These are phyloP conservation scores for Monarcha castaneiventris DNA, from an alignment of 2,113 vertebrate genomes.

Conservation along the genomic window DNA sequence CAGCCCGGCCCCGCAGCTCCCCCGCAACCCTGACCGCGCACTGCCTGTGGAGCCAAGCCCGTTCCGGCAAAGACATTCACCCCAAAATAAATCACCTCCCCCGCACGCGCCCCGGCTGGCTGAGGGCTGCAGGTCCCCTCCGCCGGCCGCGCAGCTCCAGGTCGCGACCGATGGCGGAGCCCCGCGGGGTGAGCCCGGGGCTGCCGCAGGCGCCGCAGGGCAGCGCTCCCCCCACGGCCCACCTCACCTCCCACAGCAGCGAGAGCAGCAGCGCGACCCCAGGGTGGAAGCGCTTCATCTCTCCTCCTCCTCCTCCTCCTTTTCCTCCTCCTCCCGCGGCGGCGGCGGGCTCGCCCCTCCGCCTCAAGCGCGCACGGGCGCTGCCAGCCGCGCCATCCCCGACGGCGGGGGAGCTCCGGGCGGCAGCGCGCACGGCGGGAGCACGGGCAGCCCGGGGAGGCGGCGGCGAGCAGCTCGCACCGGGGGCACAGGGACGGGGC, in stretches of 20 bases:
- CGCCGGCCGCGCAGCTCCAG: neutral
- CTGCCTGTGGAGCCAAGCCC: neutral
- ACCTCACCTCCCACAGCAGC: slow-evolving; percentile 58
- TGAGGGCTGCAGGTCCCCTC: neutral
- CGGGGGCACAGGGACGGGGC: neutral
- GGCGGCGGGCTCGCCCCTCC: neutral
- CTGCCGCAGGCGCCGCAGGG: neutral
- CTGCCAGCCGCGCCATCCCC: slow-evolving; percentile 1
- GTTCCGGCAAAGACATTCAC: neutral
- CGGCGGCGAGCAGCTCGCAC: neutral
- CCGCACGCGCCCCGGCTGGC: too few species aligned
- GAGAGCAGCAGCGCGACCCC: slow-evolving; percentile 34
- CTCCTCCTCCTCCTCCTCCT: neutral
- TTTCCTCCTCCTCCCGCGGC: neutral
- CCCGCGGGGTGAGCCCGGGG: neutral
- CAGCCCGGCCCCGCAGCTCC: neutral
- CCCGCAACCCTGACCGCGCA: neutral
- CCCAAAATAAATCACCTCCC: neutral
- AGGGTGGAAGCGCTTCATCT: slow-evolving; percentile 33
- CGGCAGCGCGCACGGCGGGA: neutral
- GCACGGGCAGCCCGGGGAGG: neutral
- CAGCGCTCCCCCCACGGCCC: neutral
- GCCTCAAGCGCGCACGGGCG: neutral
- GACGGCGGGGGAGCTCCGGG: neutral
- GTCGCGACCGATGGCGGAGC: neutral